Conservation (phyloP, 2,113 vertebrate genomes). For the Pterocles burchelli region DNA sequence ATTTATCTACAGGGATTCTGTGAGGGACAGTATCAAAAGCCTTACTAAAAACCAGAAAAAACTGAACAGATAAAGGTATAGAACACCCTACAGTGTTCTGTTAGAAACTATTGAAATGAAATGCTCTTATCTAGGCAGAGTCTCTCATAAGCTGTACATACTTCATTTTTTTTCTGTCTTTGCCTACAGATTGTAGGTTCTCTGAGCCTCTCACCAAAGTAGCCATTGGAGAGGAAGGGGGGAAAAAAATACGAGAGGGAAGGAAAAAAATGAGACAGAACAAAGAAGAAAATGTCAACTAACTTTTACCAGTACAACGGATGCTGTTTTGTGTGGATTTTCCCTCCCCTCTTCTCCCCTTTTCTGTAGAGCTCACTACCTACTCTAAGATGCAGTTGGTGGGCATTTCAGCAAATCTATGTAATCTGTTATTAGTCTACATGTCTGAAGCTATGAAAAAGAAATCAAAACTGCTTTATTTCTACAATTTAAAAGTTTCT, state of each 20-base stretch:
- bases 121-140: background rate
- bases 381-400: background rate
- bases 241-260: background rate
- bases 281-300: background rate
- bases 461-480: background rate
- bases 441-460: background rate
- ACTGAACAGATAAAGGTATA: background rate
- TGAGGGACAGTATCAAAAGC: background rate
- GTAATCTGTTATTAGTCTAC: background rate
- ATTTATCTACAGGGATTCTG: background rate
- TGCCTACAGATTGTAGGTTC: background rate
- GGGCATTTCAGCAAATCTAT: background rate
- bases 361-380: background rate
- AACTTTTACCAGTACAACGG: background rate
- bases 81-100: background rate
- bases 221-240: background rate
- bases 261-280: background rate
- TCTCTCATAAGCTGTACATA: background rate
- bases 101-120: background rate
- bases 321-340: background rate
- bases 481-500: background rate
- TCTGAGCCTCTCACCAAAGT: background rate
- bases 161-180: background rate
- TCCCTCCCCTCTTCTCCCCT: rapidly evolving
- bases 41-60: background rate